These are phyloP conservation scores for Chymomyza fuscimana DNA, from an alignment of 2,888 invertebrate species.

Conservation along the genomic window DNA sequence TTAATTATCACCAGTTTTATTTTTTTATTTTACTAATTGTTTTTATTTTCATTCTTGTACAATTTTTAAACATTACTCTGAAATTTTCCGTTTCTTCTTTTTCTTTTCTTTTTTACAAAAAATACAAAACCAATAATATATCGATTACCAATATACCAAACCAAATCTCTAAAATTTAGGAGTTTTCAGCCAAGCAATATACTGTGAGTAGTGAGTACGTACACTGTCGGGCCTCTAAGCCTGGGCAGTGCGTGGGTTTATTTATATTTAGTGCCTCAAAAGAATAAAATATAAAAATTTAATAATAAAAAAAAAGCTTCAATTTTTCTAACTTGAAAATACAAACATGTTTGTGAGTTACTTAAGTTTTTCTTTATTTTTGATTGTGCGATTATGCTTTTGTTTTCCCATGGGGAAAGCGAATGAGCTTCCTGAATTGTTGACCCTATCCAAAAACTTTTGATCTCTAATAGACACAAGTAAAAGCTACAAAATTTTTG, in stretches of 20 bases:
- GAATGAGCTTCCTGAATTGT: conserved; percentile 18
- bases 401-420: neutral
- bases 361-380: conserved; percentile 5
- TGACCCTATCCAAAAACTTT: conserved; percentile 13
- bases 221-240: conserved; percentile 12
- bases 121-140: conserved; percentile 15
- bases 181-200: conserved; percentile 80
- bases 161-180: conserved; percentile 65
- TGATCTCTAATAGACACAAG: conserved; percentile 6
- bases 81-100: conserved; percentile 63
- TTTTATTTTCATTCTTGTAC: neutral
- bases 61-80: conserved; percentile 40
- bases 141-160: conserved; percentile 26
- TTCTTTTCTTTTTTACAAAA: conserved; percentile 61
- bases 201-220: conserved; percentile 76
- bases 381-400: conserved; percentile 1
- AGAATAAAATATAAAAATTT: conserved; percentile 6
- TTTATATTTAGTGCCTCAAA: conserved; percentile 10
- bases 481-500: neutral
- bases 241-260: conserved; percentile 6
- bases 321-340: neutral
- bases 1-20: neutral
- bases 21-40: neutral
- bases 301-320: conserved; percentile 18
- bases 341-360: conserved; percentile 6